These are phyloP conservation scores for Cactoblastis cactorum DNA, from an alignment of 2,888 invertebrate genomes.

Conservation along the genomic window DNA sequence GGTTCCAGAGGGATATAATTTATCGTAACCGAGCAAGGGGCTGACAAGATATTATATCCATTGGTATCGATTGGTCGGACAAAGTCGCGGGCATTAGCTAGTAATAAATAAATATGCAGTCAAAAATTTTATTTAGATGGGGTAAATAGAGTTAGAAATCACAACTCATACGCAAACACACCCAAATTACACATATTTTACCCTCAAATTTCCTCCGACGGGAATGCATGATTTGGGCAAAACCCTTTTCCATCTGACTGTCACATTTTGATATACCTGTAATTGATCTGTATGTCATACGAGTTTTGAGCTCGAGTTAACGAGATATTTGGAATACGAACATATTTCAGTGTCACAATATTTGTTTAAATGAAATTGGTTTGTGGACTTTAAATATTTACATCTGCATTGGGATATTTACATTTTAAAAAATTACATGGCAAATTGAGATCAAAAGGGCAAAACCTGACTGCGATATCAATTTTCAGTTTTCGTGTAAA, in stretches of 20 bases:
- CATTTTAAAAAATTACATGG: no score
- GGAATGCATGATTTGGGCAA: conserved; percentile 22
- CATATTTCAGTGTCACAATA: not conserved
- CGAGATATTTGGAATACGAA: conserved; percentile 22
- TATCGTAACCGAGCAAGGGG: no score
- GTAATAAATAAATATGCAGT: not conserved
- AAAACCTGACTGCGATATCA: no score
- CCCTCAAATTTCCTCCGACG: conserved; percentile 9
- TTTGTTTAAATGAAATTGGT: not conserved
- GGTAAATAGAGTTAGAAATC: conserved; percentile 5
- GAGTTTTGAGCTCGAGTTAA: conserved; percentile 19
- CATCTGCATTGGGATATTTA: no score
- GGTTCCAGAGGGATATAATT: no score
- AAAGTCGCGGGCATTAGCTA: no score
- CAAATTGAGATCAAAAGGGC: not conserved
- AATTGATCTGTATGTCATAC: conserved; percentile 35
- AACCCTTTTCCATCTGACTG: conserved; percentile 38
- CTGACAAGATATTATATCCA: no score
- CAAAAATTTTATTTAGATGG: not conserved
- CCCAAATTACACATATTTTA: conserved; percentile 6
- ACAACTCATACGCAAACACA: not conserved
- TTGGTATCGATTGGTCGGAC: no score
- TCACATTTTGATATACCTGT: conserved; percentile 39
- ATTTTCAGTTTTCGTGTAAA: no score
- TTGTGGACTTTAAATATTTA: not conserved